Percentiles rank a stretch among this genome's conserved stretches.
Evolutionary conservation across 64 coral and sea anemone genomes (phyloP).

Genomic region (Montipora cactus): DNA sequence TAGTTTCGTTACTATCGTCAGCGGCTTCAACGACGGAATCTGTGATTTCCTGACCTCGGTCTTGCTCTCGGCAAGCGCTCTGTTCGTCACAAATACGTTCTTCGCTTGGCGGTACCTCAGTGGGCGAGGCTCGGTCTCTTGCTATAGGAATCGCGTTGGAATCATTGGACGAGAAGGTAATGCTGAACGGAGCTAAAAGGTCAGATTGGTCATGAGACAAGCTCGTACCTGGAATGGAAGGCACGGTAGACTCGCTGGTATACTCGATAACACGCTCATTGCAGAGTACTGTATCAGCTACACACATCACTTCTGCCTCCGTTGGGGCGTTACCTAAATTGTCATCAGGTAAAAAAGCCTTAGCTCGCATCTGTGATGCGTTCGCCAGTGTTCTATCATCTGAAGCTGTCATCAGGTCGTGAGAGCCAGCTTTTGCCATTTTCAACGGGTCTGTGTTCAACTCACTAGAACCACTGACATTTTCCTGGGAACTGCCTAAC

Average conservation of each 20-base stretch:
- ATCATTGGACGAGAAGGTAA: not conserved
- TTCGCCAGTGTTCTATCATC: slow-evolving; percentile 5
- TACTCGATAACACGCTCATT: not conserved
- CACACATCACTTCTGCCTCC: slow-evolving; percentile 11
- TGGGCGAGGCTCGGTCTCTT: not conserved
- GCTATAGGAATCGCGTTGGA: not conserved
- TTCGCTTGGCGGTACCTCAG: not conserved
- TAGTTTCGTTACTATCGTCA: not conserved
- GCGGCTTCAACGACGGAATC: not conserved
- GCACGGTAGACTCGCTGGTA: not conserved
- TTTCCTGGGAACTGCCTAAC: slow-evolving; percentile 1
- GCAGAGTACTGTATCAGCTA: not conserved
- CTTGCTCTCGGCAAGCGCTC: not conserved
- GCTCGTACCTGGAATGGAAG: not conserved
- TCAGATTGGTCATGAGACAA: not conserved
- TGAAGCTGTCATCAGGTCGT: slow-evolving; percentile 31
- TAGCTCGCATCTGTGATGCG: slow-evolving; percentile 1
- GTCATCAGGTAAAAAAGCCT: not conserved
- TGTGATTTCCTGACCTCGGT: not conserved
- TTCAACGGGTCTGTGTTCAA: not conserved
- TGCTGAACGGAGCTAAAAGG: not conserved
- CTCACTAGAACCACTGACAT: not conserved
- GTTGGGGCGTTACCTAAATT: not conserved
- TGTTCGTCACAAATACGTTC: not conserved
- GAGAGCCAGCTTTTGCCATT: not conserved